Base-by-base conservation (phyloP, 92 coral and sea anemone species). In the Porites cylindrica region DNA sequence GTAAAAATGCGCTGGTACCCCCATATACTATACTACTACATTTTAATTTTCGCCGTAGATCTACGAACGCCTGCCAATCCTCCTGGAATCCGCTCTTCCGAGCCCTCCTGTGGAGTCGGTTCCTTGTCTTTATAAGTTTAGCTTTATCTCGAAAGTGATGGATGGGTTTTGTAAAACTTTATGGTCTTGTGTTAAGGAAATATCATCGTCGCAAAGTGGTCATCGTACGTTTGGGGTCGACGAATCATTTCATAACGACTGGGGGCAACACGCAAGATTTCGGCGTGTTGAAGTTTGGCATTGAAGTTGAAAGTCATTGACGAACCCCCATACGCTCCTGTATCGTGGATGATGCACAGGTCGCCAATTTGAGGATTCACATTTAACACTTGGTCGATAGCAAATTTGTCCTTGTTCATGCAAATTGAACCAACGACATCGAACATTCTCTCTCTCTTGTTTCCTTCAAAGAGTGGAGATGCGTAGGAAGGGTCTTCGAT, bases 291-390 rank as follows among this genome's bases (percentile, higher is more conserved):
- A 23, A 77, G 60, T 59, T 77, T 60, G 1, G 51, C 68, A 23
- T 59, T 76, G 16, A 76, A 76, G 52, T 56, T 58, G 3, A 8
- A 76, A 59, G 51, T 11, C 66, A 10, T 8, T 10, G 80, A 26
- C 24, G n/a, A 5, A 6, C 80, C 72, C 12, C 32, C 51, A 10
- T 76, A 76, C 14, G 80, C 80, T 19, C 68, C 80, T 13, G 80
- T 64, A 24, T 47, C 43, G 67, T 77, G 53, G 18, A 77, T 16
- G 66, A 76, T 24, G 24, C 54, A 76, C 29, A 29, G 81, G 38
- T 77, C 81, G 29, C 21, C 69, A 26, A 77, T 77, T 61, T 58
- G 53, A 13, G 81, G 81, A 77, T 77, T 77, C 5, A 77, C 69
- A 3, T 76, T 58, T 64, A 76, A 54, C 23, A 58, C 24, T 13